Conservation (phyloP, 2,797 vertebrate species). For the Sarcoramphus papa region DNA sequence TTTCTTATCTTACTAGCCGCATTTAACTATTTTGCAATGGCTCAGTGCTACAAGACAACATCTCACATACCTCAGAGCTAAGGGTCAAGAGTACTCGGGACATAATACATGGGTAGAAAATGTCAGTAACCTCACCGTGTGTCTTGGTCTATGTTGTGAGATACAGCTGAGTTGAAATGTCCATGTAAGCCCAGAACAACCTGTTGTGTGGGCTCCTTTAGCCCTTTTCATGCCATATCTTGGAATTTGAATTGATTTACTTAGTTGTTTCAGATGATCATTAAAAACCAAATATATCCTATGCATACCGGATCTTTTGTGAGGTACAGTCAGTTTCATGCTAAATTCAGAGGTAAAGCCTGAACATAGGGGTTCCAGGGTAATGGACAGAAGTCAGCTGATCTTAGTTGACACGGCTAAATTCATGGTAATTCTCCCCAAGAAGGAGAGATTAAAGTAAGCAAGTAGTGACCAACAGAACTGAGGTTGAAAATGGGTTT, state of each 20-base stretch:
- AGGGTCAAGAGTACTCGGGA: not conserved
- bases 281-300: not conserved
- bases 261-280: not conserved
- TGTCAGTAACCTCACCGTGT: not conserved
- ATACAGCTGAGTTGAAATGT: not conserved
- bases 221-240: not conserved
- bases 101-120: not conserved
- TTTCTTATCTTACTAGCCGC: not conserved
- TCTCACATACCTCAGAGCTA: not conserved
- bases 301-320: not conserved
- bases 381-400: not conserved
- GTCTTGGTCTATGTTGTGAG: accelerated
- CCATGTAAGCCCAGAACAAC: not conserved
- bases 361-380: not conserved
- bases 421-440: not conserved
- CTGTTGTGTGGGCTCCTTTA: not conserved
- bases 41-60: not conserved
- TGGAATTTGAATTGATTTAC: not conserved
- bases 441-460: not conserved
- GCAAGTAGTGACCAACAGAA: not conserved
- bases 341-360: not conserved
- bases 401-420: not conserved
- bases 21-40: not conserved
- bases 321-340: not conserved
- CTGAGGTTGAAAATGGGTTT: not conserved